Conservation (phyloP, 2,797 vertebrate genomes). For the Lophius americanus region DNA sequence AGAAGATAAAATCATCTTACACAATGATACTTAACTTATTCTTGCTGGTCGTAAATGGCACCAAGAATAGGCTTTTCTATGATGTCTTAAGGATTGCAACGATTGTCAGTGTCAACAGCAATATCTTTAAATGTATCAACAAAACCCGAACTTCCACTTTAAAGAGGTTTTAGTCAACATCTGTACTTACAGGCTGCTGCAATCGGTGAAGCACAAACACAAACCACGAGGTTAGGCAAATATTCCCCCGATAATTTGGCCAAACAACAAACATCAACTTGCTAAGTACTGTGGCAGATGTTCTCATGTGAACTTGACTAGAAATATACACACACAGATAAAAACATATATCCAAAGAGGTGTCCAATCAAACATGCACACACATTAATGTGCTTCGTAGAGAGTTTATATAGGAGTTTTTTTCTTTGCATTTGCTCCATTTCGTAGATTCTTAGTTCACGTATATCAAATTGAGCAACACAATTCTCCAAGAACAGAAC, state of each 20-base stretch:
- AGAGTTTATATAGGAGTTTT: too few relatives aligned
- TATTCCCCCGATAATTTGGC: slow-evolving; percentile 47
- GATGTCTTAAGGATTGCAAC: too few relatives aligned
- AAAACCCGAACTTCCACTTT: slow-evolving; percentile 21
- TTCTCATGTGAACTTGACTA: slow-evolving; percentile 24
- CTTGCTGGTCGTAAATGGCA: neutral
- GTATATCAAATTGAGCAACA: neutral
- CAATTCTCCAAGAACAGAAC: slow-evolving; percentile 34
- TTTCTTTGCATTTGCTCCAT: too few relatives aligned
- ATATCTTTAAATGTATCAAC: neutral
- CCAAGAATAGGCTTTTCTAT: neutral
- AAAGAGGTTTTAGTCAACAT: slow-evolving; percentile 14
- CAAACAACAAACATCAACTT: slow-evolving; percentile 51
- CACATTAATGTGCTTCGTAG: too few relatives aligned
- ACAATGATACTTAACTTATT: neutral
- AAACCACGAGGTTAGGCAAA: slow-evolving; percentile 42
- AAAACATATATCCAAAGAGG: neutral
- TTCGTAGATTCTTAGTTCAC: too few relatives aligned
- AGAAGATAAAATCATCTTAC: neutral
- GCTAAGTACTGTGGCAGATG: slow-evolving; percentile 23
- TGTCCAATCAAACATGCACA: neutral
- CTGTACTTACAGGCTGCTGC: slow-evolving; percentile 33
- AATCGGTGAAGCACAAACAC: slow-evolving; percentile 21
- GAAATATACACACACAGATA: slow-evolving; percentile 5
- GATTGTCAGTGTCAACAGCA: neutral